Conservation (phyloP, 2,888 invertebrate genomes). For the Drosophila heteroneura region DNA sequence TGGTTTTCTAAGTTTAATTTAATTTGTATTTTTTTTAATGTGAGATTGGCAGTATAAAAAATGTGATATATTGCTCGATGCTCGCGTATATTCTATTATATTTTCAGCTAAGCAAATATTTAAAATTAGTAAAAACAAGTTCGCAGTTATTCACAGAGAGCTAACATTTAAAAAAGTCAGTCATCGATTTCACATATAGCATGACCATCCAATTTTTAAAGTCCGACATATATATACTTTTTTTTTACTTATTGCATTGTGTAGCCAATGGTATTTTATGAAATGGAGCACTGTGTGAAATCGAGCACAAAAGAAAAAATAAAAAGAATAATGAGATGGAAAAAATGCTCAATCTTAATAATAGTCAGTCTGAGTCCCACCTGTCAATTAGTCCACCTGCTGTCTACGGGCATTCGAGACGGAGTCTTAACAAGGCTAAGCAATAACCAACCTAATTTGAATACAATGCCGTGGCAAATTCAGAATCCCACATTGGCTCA, state of each 20-base stretch:
- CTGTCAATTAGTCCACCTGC: constrained; percentile 37
- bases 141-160: not conserved
- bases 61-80: not conserved
- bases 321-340: not conserved
- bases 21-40: not conserved
- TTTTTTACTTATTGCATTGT: not conserved
- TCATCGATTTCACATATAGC: not conserved
- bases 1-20: not conserved
- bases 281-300: constrained; percentile 41
- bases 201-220: not conserved
- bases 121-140: not conserved
- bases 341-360: constrained; percentile 25
- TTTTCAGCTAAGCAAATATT: not conserved
- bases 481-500: constrained; percentile 41
- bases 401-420: constrained; percentile 18
- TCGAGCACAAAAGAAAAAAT: constrained; percentile 8
- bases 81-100: not conserved
- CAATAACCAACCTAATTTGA: constrained; percentile 54
- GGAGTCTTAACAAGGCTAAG: constrained; percentile 40
- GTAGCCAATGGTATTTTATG: constrained; percentile 26
- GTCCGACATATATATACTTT: not conserved
- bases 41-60: not conserved
- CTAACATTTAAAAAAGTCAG: not conserved
- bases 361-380: constrained; percentile 11
- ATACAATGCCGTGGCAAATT: constrained; percentile 64